Evolutionary conservation across 35 echinoderm and acorn worm genomes (phyloP), one percentile per base, ranked within the genome.

Genomic region (Patiria miniata): DNA sequence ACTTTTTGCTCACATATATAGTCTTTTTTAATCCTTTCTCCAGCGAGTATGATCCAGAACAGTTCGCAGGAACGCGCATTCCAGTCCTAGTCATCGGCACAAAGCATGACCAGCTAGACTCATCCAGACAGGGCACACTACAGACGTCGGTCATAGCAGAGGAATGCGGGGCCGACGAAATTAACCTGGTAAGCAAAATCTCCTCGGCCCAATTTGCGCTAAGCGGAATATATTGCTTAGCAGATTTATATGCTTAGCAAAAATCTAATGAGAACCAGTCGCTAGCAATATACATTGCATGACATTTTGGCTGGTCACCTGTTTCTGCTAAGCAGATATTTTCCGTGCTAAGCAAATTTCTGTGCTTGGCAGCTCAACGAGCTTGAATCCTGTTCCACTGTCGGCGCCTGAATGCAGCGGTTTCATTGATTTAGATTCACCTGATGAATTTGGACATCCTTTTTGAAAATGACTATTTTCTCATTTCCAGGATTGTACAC

Each of bases 161-260:
- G 58, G 96, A 98, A 78, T 98, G 96, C 29, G 92, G 93, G 18
- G 92, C 96, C 21, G 96, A 98, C 89, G 96, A 98, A 91, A 89
- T 98, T 68, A 98, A 97, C 69, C 53, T 98, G 59, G 96, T 98
- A 78, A 94, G 96, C 50, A 22, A 14, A 18, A n/a, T 60, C 19
- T 60, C 22, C 8, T 57, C 0, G 22, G n/a, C n/a, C n/a, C n/a
- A n/a, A n/a, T n/a, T n/a, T n/a, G n/a, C n/a, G n/a, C n/a, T n/a
- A n/a, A n/a, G n/a, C n/a, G n/a, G n/a, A n/a, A n/a, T n/a, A n/a
- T n/a, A n/a, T n/a, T n/a, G n/a, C n/a, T n/a, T n/a, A n/a, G n/a
- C n/a, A n/a, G n/a, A n/a, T n/a, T n/a, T n/a, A n/a, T n/a, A n/a
- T n/a, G n/a, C n/a, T n/a, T n/a, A n/a, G n/a, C n/a, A n/a, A n/a